Conservation (phyloP, 2,888 invertebrate species). For the Drosophila paramelanica region DNA sequence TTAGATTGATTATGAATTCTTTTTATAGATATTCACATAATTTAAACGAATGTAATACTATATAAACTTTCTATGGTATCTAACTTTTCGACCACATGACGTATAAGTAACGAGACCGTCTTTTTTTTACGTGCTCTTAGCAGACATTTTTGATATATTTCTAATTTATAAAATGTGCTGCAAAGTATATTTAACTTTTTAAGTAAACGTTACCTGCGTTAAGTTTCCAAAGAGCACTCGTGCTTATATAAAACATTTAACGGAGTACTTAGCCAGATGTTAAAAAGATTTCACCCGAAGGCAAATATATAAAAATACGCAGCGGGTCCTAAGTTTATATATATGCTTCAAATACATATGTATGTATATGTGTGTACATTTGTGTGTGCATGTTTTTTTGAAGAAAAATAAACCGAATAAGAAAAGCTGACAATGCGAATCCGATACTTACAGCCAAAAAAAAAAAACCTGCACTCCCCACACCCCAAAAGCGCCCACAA, state of each 20-base stretch:
- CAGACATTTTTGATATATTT: not conserved
- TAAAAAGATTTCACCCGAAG: constrained; percentile 30
- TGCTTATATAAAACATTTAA: constrained; percentile 41
- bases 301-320: constrained; percentile 18
- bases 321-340: constrained; percentile 8
- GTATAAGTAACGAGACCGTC: constrained; percentile 3
- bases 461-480: constrained; percentile 33
- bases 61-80: not conserved
- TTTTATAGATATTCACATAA: too few relatives aligned
- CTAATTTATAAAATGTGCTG: constrained; percentile 9
- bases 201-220: constrained; percentile 19
- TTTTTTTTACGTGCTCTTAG: not conserved
- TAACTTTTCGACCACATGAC: not conserved
- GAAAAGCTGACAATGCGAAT: constrained; percentile 80
- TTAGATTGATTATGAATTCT: too few relatives aligned
- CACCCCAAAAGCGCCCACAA: constrained; percentile 7
- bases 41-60: too few relatives aligned
- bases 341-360: constrained; percentile 1
- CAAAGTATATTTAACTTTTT: constrained; percentile 28
- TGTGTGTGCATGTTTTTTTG: constrained; percentile 14
- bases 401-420: constrained; percentile 47
- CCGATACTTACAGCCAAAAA: constrained; percentile 66
- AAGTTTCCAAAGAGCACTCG: constrained; percentile 19
- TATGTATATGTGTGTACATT: constrained; percentile 16
- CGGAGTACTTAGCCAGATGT: constrained; percentile 18